Base-by-base conservation (phyloP, 2,888 invertebrate genomes). In the Temnothorax ravouxi region DNA sequence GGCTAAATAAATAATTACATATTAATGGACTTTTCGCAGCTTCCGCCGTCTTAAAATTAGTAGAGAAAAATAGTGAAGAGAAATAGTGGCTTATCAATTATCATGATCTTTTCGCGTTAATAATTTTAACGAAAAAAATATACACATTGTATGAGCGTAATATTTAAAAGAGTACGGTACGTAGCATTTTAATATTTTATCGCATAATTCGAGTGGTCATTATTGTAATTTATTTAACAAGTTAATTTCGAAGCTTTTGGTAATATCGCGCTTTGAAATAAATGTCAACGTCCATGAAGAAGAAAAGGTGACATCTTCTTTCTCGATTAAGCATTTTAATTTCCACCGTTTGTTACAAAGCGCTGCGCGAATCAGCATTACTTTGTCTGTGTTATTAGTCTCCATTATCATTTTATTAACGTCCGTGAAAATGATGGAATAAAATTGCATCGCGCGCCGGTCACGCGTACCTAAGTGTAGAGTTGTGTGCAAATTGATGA, bases 401-500 rank as follows among this genome's bases (percentile, higher is more conserved):
- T 69, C 56, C 67, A 74, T 77, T 76, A 62, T 50, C 29, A 52
- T 83, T 85, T 85, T 85, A 85, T 85, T 76, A 59, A 41, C 62
- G 56, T 47, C 56, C 54, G 64, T 77, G 64, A 71, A 77, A 85
- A 76, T 77, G 56, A 76, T 71, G 69, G 54, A 76, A 76, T 71
- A 59, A 71, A 83, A 83, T 80, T 61, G 76, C 47, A 75, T 62
- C 74, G 50, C 52, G 50, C 52, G 59, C 29, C 61, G 34, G 44
- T 61, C 67, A 69, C 66, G 80, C 64, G 83, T 86, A 87, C 69
- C 66, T 69, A 66, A 66, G 72, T 62, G 76, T 71, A 64, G 56
- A 52, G 56, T 54, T 71, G 25, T 47, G 9, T n/a, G 59, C 47
- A 74, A 86, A 81, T 83, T 83, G 86, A 86, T 75, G 87, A 84